Evolutionary conservation across 2,113 vertebrate species (phyloP), one percentile per base, ranked within the genome.

Genomic region (Amblyornis subalaris): DNA sequence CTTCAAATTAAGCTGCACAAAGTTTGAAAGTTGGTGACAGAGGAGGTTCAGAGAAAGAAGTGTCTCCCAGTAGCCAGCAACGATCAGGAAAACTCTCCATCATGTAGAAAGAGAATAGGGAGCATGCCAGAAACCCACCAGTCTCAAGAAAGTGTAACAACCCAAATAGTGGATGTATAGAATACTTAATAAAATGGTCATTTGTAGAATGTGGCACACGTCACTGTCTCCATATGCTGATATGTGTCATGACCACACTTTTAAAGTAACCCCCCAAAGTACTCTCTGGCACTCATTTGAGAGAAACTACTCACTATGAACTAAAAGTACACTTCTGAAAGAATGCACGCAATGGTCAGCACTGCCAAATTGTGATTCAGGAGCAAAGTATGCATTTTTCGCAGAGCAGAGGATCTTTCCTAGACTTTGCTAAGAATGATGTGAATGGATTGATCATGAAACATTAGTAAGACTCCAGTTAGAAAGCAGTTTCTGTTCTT

Each of bases 281-380:
- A 47, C 6, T 70, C 9, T 82, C 61, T 89, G 77, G 10, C 14
- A 35, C 8, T 82, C 65, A 35, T 89, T 85, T 75, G 69, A 50
- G n/a, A 73, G 57, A 48, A 93, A 87, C 58, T 51, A 61, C 74
- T 93, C 70, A 22, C 85, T 60, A 6, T 1, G 12, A 89, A 87
- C 48, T 50, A 47, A 50, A 91, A 76, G 61, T 75, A 75, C 76
- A 26, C 9, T 90, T 85, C 40, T 23, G 55, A 65, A 85, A 85
- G 71, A 62, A 91, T 21, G 0, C 23, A 61, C 42, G 21, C 35
- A 94, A 83, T 16, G 9, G 12, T 62, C 62, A 73, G 67, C 48
- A 35, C 77, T 85, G 86, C 81, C 93, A 94, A 61, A 28, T 29
- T 28, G 38, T 96, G 94, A 96, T 53, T 94, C 91, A 95, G 48